These are phyloP conservation scores for Lordiphosa clarofinis DNA, from an alignment of 1,140 invertebrate genomes.

Conservation along the genomic window DNA sequence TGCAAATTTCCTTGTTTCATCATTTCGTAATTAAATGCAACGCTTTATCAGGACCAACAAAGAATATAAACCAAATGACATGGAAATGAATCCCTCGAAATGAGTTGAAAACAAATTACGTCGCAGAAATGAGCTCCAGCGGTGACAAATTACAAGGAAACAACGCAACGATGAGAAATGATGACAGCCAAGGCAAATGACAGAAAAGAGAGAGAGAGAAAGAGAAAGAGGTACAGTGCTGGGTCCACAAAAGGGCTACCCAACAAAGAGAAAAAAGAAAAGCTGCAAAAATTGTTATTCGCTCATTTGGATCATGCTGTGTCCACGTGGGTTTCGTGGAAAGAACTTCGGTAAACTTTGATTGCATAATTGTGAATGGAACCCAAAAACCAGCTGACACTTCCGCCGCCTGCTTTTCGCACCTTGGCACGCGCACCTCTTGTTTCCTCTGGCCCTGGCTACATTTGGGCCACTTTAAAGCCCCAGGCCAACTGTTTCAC, in stretches of 20 bases:
- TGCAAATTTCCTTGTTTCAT: constrained; percentile 35
- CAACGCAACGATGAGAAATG: constrained; percentile 62
- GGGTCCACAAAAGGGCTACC: constrained; percentile 18
- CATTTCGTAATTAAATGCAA: neutral
- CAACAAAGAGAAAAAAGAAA: constrained; percentile 11
- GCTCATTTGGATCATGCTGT: constrained; percentile 22
- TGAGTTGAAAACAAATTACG: constrained; percentile 74
- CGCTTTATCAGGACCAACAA: constrained; percentile 14
- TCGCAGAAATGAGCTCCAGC: constrained; percentile 72
- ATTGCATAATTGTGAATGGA: constrained; percentile 52
- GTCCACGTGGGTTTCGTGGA: constrained; percentile 13
- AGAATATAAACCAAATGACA: constrained; percentile 19
- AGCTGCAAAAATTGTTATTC: constrained; percentile 13
- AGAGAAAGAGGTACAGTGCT: constrained; percentile 3
- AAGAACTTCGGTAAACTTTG: constrained; percentile 33
- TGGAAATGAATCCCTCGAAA: constrained; percentile 50
- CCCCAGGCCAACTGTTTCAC: constrained; percentile 42
- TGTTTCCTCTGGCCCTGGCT: neutral
- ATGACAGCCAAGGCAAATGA: constrained; percentile 57
- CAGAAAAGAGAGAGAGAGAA: constrained; percentile 24
- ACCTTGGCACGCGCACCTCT: constrained; percentile 65
- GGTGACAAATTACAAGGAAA: constrained; percentile 73
- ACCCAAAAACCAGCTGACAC: constrained; percentile 41
- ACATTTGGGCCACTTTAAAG: constrained; percentile 21
- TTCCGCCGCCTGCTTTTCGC: constrained; percentile 45